These are phyloP conservation scores for Gryon sp. DNA, from an alignment of 1,140 invertebrate species.

Conservation along the genomic window DNA sequence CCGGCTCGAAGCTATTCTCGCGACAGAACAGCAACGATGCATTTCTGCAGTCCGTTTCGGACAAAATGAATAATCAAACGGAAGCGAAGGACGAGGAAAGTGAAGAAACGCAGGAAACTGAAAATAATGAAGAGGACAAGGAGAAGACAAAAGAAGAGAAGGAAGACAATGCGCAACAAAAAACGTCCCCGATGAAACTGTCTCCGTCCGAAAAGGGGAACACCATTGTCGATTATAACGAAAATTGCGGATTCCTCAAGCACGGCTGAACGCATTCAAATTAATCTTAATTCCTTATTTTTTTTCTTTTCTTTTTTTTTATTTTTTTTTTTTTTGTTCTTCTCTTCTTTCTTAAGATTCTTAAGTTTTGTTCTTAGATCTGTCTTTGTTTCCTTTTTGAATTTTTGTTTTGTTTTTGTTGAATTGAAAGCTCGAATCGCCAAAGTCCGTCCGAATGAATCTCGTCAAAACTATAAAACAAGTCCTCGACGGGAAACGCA, in stretches of 20 bases:
- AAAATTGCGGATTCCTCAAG: constrained; percentile 68
- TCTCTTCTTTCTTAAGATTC: no score
- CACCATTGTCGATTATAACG: constrained; percentile 53
- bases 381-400: no score
- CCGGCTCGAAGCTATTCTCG: constrained; percentile 12
- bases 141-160: no score
- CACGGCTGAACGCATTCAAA: constrained; percentile 57
- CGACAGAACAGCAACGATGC: constrained; percentile 38
- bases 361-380: no score
- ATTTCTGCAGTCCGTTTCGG: constrained; percentile 25
- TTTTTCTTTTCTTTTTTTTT: no score
- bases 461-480: constrained; percentile 62
- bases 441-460: constrained; percentile 77
- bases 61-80: neutral
- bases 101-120: neutral
- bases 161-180: constrained; percentile 50
- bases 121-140: constrained; percentile 19
- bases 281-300: no score
- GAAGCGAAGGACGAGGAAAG: constrained; percentile 12
- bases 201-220: constrained; percentile 64
- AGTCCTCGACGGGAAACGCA: constrained; percentile 29
- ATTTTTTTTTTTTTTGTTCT: no score
- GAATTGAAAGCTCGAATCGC: constrained; percentile 69
- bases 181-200: constrained; percentile 59
- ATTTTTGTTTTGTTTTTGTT: constrained; percentile 58